Evolutionary conservation across 2,888 invertebrate species (phyloP).

Genomic region (Hybos culiciformis): DNA sequence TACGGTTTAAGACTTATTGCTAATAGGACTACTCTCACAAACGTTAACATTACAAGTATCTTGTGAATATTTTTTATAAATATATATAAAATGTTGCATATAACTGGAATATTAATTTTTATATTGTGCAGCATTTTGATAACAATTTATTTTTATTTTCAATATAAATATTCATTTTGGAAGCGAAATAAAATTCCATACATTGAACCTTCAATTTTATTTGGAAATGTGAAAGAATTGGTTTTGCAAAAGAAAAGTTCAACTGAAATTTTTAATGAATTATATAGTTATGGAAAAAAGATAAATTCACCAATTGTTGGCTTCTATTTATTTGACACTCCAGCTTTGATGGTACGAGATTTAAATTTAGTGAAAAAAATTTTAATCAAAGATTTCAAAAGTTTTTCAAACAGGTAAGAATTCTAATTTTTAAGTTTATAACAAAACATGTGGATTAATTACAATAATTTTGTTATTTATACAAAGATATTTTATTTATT

Average conservation of each 20-base stretch:
- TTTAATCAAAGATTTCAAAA: conserved; percentile 37
- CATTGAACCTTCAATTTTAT: conserved; percentile 32
- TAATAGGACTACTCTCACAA: no score
- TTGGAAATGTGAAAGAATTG: conserved; percentile 30
- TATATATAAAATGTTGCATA: neutral
- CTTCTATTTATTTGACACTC: conserved; percentile 34
- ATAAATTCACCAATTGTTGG: conserved; percentile 27
- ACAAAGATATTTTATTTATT: no score
- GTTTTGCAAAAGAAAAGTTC: conserved; percentile 23
- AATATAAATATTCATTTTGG: conserved; percentile 21
- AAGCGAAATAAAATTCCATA: conserved; percentile 29
- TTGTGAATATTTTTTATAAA: no score
- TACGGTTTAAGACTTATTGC: no score
- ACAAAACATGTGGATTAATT: no score
- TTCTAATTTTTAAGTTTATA: no score
- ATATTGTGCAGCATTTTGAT: neutral
- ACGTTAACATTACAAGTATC: no score
- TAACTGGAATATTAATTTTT: neutral
- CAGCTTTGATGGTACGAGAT: conserved; percentile 34
- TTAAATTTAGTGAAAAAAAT: conserved; percentile 35
- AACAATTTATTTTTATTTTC: neutral
- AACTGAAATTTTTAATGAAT: conserved; percentile 26
- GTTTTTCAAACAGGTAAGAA: conserved; percentile 29
- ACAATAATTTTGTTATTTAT: no score
- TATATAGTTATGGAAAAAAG: conserved; percentile 26